phyloP scores from a whole-genome alignment of 2,113 vertebrate species.

The Chascanopsetta lugubris region DNA sequence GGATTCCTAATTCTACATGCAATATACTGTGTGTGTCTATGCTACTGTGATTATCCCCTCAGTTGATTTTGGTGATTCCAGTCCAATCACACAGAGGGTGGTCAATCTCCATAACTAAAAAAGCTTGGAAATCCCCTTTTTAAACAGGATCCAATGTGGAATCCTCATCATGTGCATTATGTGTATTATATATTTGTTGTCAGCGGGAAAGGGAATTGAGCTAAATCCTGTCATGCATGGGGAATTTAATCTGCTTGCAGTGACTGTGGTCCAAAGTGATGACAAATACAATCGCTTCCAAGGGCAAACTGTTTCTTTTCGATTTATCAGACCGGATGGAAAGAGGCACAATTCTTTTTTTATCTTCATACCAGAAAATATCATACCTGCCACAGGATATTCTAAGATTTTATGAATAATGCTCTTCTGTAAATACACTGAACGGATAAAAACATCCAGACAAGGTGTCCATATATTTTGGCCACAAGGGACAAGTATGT shows the following conservation, averaged over 20 bases:
- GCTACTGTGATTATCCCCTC: not conserved
- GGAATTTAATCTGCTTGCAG: slow-evolving; percentile 19
- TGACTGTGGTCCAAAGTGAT: slow-evolving; percentile 3
- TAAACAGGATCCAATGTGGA: not conserved
- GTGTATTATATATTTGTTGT: slow-evolving; percentile 26
- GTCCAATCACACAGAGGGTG: slow-evolving; percentile 12
- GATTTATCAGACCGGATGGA: not conserved
- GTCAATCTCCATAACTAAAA: slow-evolving; percentile 19
- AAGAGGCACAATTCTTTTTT: not conserved
- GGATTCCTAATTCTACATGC: not conserved
- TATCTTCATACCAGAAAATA: not conserved
- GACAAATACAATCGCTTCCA: not conserved
- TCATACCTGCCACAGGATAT: not conserved
- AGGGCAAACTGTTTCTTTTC: not conserved
- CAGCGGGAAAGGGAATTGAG: slow-evolving; percentile 15
- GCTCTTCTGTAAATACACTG: no score
- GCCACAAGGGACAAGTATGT: no score
- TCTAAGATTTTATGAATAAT: no score
- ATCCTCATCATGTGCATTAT: not conserved
- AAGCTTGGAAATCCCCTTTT: no score
- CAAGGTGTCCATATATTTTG: no score
- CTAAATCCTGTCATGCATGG: slow-evolving; percentile 28
- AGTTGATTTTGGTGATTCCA: slow-evolving; percentile 11
- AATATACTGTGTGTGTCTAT: not conserved
- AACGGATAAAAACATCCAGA: no score